These are phyloP conservation scores for Rhynchophorus ferrugineus DNA, from an alignment of 1,140 invertebrate genomes.

Conservation along the genomic window DNA sequence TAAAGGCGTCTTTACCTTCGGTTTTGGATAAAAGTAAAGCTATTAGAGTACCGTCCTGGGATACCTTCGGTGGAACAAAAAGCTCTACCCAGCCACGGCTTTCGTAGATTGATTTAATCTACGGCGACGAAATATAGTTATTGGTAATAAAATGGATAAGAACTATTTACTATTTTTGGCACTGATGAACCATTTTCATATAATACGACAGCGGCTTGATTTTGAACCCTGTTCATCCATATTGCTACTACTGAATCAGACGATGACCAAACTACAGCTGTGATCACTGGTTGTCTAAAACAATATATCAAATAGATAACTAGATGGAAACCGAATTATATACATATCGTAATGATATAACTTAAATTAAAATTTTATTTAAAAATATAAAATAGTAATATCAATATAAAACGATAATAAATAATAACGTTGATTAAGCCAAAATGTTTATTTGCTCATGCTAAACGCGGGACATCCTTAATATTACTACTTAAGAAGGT, in stretches of 20 bases:
- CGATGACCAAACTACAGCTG: slow-evolving; percentile 70
- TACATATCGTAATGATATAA: neutral
- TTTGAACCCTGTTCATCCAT: slow-evolving; percentile 85
- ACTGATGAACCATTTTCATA: slow-evolving; percentile 23
- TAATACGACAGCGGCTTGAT: slow-evolving; percentile 40
- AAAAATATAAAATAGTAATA: too few species aligned
- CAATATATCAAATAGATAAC: neutral
- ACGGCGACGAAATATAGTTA: slow-evolving; percentile 6
- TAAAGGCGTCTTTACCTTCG: slow-evolving; percentile 49
- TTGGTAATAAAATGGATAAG: neutral
- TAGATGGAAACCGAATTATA: slow-evolving; percentile 1
- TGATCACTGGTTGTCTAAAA: slow-evolving; percentile 57
- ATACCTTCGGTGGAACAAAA: slow-evolving; percentile 52
- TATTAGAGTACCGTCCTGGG: slow-evolving; percentile 43
- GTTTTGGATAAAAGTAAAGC: slow-evolving; percentile 51
- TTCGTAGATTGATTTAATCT: slow-evolving; percentile 40
- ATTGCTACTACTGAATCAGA: slow-evolving; percentile 60
- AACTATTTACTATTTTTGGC: slow-evolving; percentile 19
- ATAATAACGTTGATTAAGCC: too few species aligned
- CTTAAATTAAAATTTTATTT: neutral
- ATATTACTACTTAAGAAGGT: too few species aligned
- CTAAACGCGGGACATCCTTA: too few species aligned
- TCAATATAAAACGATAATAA: too few species aligned
- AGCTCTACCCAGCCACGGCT: slow-evolving; percentile 65
- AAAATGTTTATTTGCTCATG: too few species aligned